Base-by-base conservation (phyloP, 2,888 invertebrate genomes). In the Cylloceria caligata region DNA sequence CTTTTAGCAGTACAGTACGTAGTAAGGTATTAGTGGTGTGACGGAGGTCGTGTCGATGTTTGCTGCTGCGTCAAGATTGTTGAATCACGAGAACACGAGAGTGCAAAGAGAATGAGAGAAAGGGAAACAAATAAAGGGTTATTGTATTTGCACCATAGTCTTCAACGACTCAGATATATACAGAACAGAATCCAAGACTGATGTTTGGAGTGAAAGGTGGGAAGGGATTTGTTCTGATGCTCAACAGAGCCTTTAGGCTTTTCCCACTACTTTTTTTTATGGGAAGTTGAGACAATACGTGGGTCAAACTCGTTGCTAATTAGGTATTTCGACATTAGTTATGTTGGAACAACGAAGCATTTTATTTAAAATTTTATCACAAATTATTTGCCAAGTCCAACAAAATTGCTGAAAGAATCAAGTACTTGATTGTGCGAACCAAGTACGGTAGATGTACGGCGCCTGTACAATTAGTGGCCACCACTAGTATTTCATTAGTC, bases 121-220 rank as follows among this genome's bases (percentile, higher is more conserved):
- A 80, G 81, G 83, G 87, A 85, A 91, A 91, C 91, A 92, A 92
- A 92, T 92, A 92, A 92, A 92, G 92, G 92, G 92, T 92, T 92
- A 92, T 92, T 92, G 90, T 92, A 91, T 92, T 92, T 92, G 89
- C 91, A 84, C 90, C 87, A 83, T 84, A 84, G 90, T 89, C 91
- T 83, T 85, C 76, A 84, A 86, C 85, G 71, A 49, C 79, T 84
- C 77, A 79, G 83, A 83, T 83, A 86, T 84, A 77, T 72, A 52
- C 42, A 73, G 55, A 45, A 39, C 36, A 6, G 7, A 77, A 74
- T 62, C 73, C 36, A 76, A 71, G 78, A 57, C 79, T 19, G 75
- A 72, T 36, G 75, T 69, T 65, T 57, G 47, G 74, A 78, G 78
- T 57, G 49, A 60, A 71, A 57, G 57, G 55, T 65, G 78, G 16